Evolutionary conservation across 1,140 invertebrate species (phyloP), one percentile per base, ranked within the genome.

Genomic region (Monomorium pharaonis): DNA sequence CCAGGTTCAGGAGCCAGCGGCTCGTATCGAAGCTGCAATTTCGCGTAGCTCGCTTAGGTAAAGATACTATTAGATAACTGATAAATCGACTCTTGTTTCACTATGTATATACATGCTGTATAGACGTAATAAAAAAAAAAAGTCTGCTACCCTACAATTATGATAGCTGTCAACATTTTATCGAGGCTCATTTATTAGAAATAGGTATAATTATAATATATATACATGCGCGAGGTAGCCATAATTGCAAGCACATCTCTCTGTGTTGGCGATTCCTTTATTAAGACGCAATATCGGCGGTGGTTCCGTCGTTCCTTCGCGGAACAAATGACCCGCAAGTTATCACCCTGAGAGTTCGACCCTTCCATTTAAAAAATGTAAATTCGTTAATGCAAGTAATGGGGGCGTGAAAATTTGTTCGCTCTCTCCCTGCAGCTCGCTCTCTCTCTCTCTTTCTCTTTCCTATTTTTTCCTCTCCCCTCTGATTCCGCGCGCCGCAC

Each of bases 321-420:
- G 91, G 91, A 95, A 95, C 94, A 95, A 95, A 95, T 95, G 94
- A 92, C 90, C 93, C 92, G 94, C 94, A 91, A 95, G 94, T 95
- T 95, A 95, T 95, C 94, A 93, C 94, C 93, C 93, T 80, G 83
- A 81, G 86, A 54, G 62, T 60, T 78, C 92, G 86, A 93, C 93
- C 94, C 93, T 94, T 93, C 91, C 94, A 93, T 94, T 94, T 95
- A 94, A 95, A 95, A 95, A 95, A 95, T 95, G 94, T 95, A 95
- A 95, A 95, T 95, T 95, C 93, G 93, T 95, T 95, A 95, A 95
- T 95, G 94, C 93, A 94, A 93, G 92, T 90, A 90, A 88, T 84
- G 86, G 87, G 84, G 85, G 84, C 88, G 92, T 92, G 87, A 93
- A 93, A 93, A 94, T 93, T 93, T 90, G 90, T 90, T 90, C 88